Evolutionary conservation across 2,797 vertebrate genomes (phyloP).

Genomic region (Mormyrops boulengeri): DNA sequence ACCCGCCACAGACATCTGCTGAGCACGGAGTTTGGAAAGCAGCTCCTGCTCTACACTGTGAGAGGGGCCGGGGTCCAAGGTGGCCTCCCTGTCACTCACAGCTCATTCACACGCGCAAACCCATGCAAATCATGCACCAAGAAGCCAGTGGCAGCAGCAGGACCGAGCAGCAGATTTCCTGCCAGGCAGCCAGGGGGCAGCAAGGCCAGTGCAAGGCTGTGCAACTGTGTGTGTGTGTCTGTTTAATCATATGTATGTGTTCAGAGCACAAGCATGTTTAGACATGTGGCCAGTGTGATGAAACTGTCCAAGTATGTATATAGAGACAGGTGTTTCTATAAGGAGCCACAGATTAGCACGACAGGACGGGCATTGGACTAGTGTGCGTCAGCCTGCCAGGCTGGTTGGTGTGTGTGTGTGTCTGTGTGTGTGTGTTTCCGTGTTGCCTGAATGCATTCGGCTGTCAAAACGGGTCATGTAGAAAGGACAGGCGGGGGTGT

Average conservation of each 20-base stretch:
- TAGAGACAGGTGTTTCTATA: background rate
- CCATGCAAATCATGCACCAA: background rate
- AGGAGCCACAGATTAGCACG: background rate
- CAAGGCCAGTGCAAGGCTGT: constrained; percentile 31
- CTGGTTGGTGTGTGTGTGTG: constrained; percentile 7
- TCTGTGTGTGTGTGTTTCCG: constrained; percentile 17
- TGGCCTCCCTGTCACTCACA: background rate
- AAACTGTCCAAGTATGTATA: constrained; percentile 17
- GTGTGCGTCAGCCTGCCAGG: background rate
- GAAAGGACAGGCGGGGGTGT: constrained; percentile 24
- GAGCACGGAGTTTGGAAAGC: background rate
- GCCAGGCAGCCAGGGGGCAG: constrained; percentile 29
- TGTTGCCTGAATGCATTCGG: background rate
- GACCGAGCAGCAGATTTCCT: constrained; percentile 10
- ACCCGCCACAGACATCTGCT: background rate
- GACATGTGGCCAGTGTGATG: constrained; percentile 8
- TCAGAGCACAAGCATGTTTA: constrained; percentile 19
- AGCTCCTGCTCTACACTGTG: background rate
- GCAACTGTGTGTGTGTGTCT: background rate
- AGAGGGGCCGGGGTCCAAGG: background rate
- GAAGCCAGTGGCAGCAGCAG: constrained; percentile 20
- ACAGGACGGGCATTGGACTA: background rate
- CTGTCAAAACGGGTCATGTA: background rate
- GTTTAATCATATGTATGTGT: constrained; percentile 26
- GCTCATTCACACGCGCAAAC: constrained; percentile 23